Percentiles rank a stretch among this genome's conserved stretches.
These are phyloP conservation scores for Autographa pulchrina DNA, from an alignment of 2,888 invertebrate species.

Conservation along the genomic window DNA sequence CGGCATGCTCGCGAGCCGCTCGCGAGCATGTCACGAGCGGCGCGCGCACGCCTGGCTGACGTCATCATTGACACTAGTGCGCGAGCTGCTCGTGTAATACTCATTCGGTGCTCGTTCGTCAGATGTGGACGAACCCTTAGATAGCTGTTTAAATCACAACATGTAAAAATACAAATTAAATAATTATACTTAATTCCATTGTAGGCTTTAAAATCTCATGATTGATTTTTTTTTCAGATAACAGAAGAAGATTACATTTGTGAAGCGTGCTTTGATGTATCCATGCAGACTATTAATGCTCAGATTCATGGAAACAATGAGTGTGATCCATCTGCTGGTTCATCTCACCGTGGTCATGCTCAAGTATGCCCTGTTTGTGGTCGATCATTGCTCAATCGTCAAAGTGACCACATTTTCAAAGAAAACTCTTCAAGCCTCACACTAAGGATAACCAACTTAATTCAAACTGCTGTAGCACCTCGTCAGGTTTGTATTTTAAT, in stretches of 20 bases:
- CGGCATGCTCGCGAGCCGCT: too few species aligned
- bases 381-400: conserved; percentile 20
- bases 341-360: conserved; percentile 28
- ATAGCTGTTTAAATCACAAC: too few species aligned
- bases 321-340: conserved; percentile 29
- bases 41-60: too few species aligned
- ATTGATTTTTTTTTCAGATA: too few species aligned
- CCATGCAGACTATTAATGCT: conserved; percentile 26
- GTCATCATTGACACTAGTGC: too few species aligned
- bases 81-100: too few species aligned
- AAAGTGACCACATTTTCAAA: conserved; percentile 18
- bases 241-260: conserved; percentile 19
- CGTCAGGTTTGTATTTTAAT: conserved; percentile 26
- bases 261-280: conserved; percentile 21
- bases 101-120: too few species aligned
- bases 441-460: conserved; percentile 21
- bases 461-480: conserved; percentile 15
- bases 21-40: too few species aligned
- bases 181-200: too few species aligned
- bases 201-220: too few species aligned
- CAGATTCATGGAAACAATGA: conserved; percentile 24
- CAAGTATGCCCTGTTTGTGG: conserved; percentile 26
- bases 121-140: too few species aligned
- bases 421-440: conserved; percentile 18
- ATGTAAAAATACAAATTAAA: too few species aligned